Evolutionary conservation across 2,888 invertebrate species (phyloP).

Genomic region (Caenorhabditis afra): DNA sequence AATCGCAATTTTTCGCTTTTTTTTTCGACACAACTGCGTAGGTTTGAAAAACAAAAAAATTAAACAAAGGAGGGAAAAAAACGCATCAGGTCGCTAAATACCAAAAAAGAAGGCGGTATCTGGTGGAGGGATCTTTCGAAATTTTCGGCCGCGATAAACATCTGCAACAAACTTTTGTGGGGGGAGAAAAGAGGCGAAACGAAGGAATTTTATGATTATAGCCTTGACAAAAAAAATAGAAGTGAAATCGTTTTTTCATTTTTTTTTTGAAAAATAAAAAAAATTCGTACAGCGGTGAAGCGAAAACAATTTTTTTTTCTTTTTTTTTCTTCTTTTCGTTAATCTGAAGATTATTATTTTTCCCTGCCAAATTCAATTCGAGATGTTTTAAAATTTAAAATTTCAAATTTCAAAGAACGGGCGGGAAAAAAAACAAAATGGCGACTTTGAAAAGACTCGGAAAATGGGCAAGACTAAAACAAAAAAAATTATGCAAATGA

Average conservation of each 20-base stretch:
- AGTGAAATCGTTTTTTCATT: background rate
- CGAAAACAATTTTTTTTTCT: too few species aligned
- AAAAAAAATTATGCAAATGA: background rate
- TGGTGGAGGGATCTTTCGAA: too few species aligned
- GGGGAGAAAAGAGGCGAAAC: background rate
- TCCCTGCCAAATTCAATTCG: too few species aligned
- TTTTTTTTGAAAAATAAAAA: constrained; percentile 10
- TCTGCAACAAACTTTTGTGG: too few species aligned
- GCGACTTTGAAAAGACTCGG: too few species aligned
- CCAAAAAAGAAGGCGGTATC: too few species aligned
- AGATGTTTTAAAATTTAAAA: too few species aligned
- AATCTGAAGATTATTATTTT: background rate
- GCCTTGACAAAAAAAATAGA: background rate
- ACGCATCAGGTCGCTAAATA: too few species aligned
- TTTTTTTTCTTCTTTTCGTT: background rate
- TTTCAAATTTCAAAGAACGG: too few species aligned
- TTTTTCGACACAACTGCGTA: too few species aligned
- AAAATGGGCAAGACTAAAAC: background rate
- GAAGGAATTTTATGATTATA: background rate
- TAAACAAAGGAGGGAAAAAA: background rate
- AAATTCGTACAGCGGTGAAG: background rate
- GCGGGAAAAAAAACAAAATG: background rate
- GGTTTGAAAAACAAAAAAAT: too few species aligned
- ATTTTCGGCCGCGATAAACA: too few species aligned
- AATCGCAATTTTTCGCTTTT: background rate